Base-by-base conservation (phyloP, 2,888 invertebrate species). In the Limnephilus auricula region DNA sequence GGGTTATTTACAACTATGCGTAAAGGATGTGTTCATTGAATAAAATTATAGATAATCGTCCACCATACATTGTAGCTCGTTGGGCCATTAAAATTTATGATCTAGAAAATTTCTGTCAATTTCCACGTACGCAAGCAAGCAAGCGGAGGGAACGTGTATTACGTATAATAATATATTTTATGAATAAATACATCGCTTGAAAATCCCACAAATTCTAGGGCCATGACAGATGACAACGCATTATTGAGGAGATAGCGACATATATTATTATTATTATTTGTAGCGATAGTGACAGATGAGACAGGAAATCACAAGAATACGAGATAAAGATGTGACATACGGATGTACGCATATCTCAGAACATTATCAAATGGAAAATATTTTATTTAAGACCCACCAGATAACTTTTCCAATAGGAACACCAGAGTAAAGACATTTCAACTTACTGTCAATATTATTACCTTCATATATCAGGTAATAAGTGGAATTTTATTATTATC, bases 11-110 rank as follows among this genome's bases (percentile, higher is more conserved):
- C 79, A 31, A 31, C 31, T 13, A 31, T n/a, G 79, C 79, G 31
- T 31, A 12, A 80, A 31, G 80, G 80, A 80, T 31, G 80, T 80
- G 65, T 31, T 32, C 80, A 12, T 80, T 80, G 80, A 80, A 80
- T 80, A 80, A 15, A 80, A 80, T 80, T 80, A 80, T 32, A 32
- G 12, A 32, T 80, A 80, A 80, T 31, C 15, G 32, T 80, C 31
- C 80, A 80, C 5, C 32, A 30, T 13, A 6, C 13, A 30, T 13
- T 80, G 32, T 32, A 32, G 31, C 31, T 80, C 2, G 15, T 12
- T 80, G 12, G 80, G 32, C 2, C 80, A 80, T 80, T 32, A 31
- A 80, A 80, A 80, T 80, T 80, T 80, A 80, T 80, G 80, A 80
- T 80, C 31, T 30, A 31, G 32, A 80, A 80, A 30, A 18, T 80